Percentiles rank a stretch among this genome's conserved stretches.
phyloP scores from a whole-genome alignment of 1,140 invertebrate genomes.

The Diabrotica virgifera region DNA sequence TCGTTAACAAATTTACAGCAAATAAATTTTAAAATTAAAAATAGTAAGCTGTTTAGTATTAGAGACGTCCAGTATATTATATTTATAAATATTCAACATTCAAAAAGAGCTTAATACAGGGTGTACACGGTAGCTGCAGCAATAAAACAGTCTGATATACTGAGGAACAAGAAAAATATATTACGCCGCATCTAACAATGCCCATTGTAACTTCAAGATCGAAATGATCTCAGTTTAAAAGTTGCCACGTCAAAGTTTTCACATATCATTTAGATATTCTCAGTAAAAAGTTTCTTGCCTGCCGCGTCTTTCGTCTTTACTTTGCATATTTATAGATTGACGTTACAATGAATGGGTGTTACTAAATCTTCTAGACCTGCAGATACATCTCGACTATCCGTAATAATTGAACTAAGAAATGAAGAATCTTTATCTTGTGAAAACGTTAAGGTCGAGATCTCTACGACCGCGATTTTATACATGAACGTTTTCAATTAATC shows the following conservation, averaged over 20 bases:
- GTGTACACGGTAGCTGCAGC: not conserved
- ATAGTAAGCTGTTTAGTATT: no score
- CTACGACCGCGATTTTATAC: no score
- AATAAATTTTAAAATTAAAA: no score
- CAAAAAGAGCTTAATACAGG: not conserved
- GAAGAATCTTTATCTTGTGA: no score
- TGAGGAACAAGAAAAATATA: conserved; percentile 3
- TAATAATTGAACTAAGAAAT: no score
- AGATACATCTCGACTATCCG: no score
- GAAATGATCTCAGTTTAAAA: conserved; percentile 15
- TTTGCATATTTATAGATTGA: conserved; percentile 28
- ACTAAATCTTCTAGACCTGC: conserved; percentile 10
- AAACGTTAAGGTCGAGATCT: no score
- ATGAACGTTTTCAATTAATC: no score
- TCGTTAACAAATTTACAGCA: no score
- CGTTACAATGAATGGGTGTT: conserved; percentile 30
- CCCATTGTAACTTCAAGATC: conserved; percentile 7
- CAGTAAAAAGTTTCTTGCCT: conserved; percentile 9
- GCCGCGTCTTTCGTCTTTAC: conserved; percentile 21
- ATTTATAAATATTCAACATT: no score
- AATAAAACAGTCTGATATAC: not conserved
- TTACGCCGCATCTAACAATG: conserved; percentile 6
- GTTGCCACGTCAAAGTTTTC: conserved; percentile 30
- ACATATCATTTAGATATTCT: conserved; percentile 32
- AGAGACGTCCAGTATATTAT: no score